Conservation (phyloP, 2,113 vertebrate genomes). For the Brachyhypopomus gauderio region DNA sequence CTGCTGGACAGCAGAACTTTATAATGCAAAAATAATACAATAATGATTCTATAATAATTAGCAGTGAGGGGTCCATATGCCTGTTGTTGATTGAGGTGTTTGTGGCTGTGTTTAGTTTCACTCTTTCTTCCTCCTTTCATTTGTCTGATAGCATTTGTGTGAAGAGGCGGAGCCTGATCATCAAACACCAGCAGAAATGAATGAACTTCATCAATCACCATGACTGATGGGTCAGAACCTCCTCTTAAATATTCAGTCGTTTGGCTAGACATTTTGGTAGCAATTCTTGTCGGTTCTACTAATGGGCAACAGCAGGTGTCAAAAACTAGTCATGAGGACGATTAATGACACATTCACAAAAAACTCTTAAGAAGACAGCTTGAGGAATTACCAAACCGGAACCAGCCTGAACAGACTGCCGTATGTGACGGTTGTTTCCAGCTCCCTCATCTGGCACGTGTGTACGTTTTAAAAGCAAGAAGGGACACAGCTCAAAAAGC, state of each 20-base stretch:
- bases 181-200: constrained; percentile 21
- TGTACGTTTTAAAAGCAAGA: too few species aligned
- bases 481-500: neutral
- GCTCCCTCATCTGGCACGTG: neutral
- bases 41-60: too few species aligned
- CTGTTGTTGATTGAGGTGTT: too few species aligned
- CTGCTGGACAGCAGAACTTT: too few species aligned
- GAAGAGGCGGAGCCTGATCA: neutral
- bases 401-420: neutral
- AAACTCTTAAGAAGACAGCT: neutral
- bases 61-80: too few species aligned
- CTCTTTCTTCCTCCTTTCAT: neutral
- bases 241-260: constrained; percentile 20
- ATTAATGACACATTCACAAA: neutral
- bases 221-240: constrained; percentile 27
- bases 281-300: constrained; percentile 13
- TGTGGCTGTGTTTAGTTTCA: neutral
- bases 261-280: constrained; percentile 3
- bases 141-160: constrained; percentile 10
- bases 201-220: constrained; percentile 35
- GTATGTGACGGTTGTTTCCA: neutral
- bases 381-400: neutral
- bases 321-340: neutral
- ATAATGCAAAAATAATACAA: too few species aligned
- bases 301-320: constrained; percentile 26